Evolutionary conservation across 2,888 invertebrate species (phyloP).

Genomic region (Horisme vitalbata): DNA sequence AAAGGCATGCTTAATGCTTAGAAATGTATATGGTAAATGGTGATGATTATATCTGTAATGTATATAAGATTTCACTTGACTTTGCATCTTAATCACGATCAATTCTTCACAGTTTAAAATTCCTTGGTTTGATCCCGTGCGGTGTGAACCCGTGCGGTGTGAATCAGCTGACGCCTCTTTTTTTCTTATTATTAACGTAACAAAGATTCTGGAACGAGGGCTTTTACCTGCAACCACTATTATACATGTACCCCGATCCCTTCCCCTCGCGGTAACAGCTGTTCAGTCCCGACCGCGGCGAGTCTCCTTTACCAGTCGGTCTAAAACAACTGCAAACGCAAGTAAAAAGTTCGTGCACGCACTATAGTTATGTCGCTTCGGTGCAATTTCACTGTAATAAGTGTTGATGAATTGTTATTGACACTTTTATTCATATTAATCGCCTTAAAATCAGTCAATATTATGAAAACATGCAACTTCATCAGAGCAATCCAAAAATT

Average conservation of each 20-base stretch:
- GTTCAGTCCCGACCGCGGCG: slow-evolving; percentile 30
- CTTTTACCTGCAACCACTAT: slow-evolving; percentile 60
- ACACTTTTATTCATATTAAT: slow-evolving; percentile 46
- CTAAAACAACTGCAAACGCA: slow-evolving; percentile 37
- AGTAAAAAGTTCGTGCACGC: slow-evolving; percentile 35
- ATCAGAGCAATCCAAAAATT: slow-evolving; percentile 45
- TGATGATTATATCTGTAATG: too few relatives aligned
- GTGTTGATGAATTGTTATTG: slow-evolving; percentile 36
- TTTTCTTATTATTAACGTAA: slow-evolving; percentile 8
- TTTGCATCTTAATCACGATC: too few relatives aligned
- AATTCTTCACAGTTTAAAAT: too few relatives aligned
- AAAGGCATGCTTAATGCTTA: too few relatives aligned
- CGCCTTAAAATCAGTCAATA: slow-evolving; percentile 39
- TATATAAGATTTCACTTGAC: too few relatives aligned
- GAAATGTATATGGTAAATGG: too few relatives aligned
- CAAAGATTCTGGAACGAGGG: slow-evolving; percentile 23
- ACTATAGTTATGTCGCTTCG: slow-evolving; percentile 27
- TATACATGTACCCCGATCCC: slow-evolving; percentile 12
- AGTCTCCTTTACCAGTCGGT: slow-evolving; percentile 30
- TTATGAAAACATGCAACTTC: slow-evolving; percentile 47
- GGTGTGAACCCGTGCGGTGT: background rate
- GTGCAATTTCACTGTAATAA: slow-evolving; percentile 27
- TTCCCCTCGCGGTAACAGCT: slow-evolving; percentile 37
- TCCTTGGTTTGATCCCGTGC: too few relatives aligned
- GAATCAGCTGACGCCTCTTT: background rate